Evolutionary conservation across 2,797 vertebrate species (phyloP).

Genomic region (Remorina albescens): DNA sequence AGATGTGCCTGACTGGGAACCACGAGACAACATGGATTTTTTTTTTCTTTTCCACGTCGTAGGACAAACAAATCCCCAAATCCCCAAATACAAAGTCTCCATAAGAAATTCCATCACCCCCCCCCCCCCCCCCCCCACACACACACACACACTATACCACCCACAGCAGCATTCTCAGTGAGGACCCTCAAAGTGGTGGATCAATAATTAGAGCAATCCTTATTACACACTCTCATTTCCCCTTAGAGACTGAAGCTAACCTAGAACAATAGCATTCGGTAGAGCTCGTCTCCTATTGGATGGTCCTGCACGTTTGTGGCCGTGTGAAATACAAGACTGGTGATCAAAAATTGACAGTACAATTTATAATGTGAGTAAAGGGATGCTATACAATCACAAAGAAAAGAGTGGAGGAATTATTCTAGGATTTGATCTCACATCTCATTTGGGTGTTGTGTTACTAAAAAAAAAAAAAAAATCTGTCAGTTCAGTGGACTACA

Average conservation of each 20-base stretch:
- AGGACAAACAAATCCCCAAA: slow-evolving; percentile 64
- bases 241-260: slow-evolving; percentile 71
- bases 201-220: slow-evolving; percentile 84
- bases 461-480: background rate
- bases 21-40: slow-evolving; percentile 46
- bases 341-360: slow-evolving; percentile 25
- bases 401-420: background rate
- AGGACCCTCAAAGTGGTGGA: slow-evolving; percentile 75
- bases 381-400: background rate
- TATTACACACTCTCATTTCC: slow-evolving; percentile 77
- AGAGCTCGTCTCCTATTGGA: slow-evolving; percentile 26
- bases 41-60: slow-evolving; percentile 1
- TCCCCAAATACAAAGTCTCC: too few species aligned
- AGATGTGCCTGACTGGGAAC: slow-evolving; percentile 26
- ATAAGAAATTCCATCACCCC: slow-evolving; percentile 54
- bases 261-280: slow-evolving; percentile 67
- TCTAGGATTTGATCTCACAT: background rate
- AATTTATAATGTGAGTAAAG: background rate
- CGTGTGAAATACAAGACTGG: slow-evolving; percentile 30
- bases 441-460: background rate
- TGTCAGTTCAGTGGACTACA: background rate
- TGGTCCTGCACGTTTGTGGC: slow-evolving; percentile 41
- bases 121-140: too few species aligned
- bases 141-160: slow-evolving; percentile 46
- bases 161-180: slow-evolving; percentile 44